These are phyloP conservation scores for Leptinotarsa lineolata DNA, from an alignment of 1,140 invertebrate species.

Conservation along the genomic window DNA sequence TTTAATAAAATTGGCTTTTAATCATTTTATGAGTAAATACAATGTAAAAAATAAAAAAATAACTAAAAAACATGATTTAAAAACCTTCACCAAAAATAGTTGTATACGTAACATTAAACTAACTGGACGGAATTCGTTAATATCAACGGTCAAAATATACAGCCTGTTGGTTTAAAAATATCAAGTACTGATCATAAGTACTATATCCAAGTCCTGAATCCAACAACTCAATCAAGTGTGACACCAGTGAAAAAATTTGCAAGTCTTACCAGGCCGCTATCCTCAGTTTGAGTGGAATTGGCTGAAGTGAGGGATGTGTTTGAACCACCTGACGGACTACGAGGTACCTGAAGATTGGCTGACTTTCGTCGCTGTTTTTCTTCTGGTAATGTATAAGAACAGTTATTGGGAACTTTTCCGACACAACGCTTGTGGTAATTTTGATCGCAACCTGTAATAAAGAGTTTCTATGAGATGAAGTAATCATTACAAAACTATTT, in stretches of 20 bases:
- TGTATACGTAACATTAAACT: neutral
- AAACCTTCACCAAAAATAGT: slow-evolving; percentile 34
- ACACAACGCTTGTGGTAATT: slow-evolving; percentile 99
- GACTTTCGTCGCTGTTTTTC: slow-evolving; percentile 60
- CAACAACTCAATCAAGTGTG: slow-evolving; percentile 35
- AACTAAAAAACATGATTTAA: slow-evolving; percentile 29
- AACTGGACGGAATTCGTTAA: neutral
- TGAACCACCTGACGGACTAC: slow-evolving; percentile 67
- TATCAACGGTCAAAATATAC: neutral
- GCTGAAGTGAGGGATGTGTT: slow-evolving; percentile 51
- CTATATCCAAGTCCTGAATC: slow-evolving; percentile 29
- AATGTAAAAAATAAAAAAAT: slow-evolving; percentile 34
- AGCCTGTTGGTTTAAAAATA: neutral
- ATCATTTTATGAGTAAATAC: neutral
- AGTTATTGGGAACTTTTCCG: slow-evolving; percentile 98
- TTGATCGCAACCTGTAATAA: slow-evolving; percentile 84
- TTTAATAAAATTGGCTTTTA: neutral
- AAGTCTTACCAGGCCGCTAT: slow-evolving; percentile 57
- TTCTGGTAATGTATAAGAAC: slow-evolving; percentile 64
- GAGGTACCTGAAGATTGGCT: slow-evolving; percentile 66
- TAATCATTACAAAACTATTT: too few species aligned
- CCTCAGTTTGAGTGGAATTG: slow-evolving; percentile 57
- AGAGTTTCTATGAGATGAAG: neutral
- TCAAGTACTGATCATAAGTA: neutral
- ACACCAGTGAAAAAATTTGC: slow-evolving; percentile 54